Conservation (phyloP, 2,888 invertebrate genomes). For the Idaea aversata region DNA sequence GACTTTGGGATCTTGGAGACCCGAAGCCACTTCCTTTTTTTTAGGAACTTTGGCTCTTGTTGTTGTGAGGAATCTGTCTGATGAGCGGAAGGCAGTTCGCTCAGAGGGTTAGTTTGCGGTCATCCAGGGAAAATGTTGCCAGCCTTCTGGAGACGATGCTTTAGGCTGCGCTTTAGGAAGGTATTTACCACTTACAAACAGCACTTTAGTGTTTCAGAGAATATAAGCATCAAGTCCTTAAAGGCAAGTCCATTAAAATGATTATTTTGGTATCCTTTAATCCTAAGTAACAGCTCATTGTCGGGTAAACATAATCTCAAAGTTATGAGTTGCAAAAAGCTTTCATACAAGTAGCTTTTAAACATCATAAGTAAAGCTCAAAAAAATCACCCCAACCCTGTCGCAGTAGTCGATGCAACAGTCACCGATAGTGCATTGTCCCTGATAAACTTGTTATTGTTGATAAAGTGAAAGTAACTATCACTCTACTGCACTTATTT, state of each 20-base stretch:
- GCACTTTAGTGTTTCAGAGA: not conserved
- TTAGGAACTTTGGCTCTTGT: too few species aligned
- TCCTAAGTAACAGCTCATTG: not conserved
- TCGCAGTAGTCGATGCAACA: constrained; percentile 40
- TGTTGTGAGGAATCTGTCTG: too few species aligned
- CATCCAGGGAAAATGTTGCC: too few species aligned
- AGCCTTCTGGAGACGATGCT: not conserved
- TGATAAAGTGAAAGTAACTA: constrained; percentile 70
- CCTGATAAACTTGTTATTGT: constrained; percentile 73
- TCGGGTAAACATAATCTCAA: too few species aligned
- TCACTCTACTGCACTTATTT: constrained; percentile 51
- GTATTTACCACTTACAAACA: not conserved
- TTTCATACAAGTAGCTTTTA: not conserved
- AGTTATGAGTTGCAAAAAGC: not conserved
- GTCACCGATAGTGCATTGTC: constrained; percentile 74
- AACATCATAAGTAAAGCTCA: not conserved
- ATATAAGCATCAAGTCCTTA: too few species aligned
- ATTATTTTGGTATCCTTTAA: not conserved
- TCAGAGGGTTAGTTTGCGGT: too few species aligned
- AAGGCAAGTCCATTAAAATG: too few species aligned
- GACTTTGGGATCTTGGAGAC: too few species aligned
- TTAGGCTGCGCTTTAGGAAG: not conserved
- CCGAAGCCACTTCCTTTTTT: too few species aligned
- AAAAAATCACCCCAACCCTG: constrained; percentile 39
- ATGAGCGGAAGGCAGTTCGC: too few species aligned